Base-by-base conservation (phyloP, 1,140 invertebrate genomes). In the Zaprionus ghesquierei region DNA sequence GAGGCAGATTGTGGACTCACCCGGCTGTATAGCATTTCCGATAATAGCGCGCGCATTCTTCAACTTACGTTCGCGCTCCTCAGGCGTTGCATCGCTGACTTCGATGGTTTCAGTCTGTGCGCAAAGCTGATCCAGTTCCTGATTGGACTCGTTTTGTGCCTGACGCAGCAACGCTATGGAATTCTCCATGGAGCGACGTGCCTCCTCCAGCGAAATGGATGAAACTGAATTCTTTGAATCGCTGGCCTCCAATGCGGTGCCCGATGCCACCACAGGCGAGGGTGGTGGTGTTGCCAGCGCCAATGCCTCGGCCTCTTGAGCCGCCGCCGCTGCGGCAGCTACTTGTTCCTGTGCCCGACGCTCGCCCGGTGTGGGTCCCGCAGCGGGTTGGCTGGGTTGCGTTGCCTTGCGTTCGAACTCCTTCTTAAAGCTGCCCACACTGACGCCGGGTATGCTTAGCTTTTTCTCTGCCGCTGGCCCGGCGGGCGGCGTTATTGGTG, bases 401-500 rank as follows among this genome's bases (percentile, higher is more conserved):
- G 94, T 96, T 25, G 94, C 96, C 92, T 95, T 95, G 27, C 95
- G 93, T 81, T 97, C 96, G 90, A 97, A 97, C 76, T 96, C 96
- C 75, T 96, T 95, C 77, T 97, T 97, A 59, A 96, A 96, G 85
- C 95, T 96, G 61, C 95, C 95, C 2, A 97, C 96, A 87, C 96
- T 96, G 12, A 96, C 96, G 25, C 95, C 96, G 13, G 96, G 95
- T 85, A 97, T 95, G 71, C 96, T 94, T 2, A 91, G 93, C 84
- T 97, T 97, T 89, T 96, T 96, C 29, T 95, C 91, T 18, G 77
- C 79, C 12, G 81, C 70, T 15, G 92, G 80, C 12, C 64, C 25
- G 2, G 56, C 31, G 0, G 2, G 33, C 29, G 4, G 92, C 77
- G 44, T 29, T 3, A 23, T 38, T 6, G 69, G 41, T 4, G 62